Base-by-base conservation (phyloP, 2,888 invertebrate genomes). In the Ephialtes manifestator region DNA sequence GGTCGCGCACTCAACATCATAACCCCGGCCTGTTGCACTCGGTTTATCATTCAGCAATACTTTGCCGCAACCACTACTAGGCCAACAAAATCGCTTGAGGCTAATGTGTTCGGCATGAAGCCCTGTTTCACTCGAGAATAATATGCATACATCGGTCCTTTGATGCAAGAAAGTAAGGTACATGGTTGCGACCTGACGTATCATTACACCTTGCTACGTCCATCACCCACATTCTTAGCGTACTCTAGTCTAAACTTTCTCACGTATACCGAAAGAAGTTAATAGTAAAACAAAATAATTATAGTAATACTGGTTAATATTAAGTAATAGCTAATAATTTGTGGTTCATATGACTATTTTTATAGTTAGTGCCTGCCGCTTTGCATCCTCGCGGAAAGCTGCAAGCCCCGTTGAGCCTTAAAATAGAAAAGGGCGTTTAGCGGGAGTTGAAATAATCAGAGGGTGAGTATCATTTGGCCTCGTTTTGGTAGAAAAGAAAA, bases 121-220 rank as follows among this genome's bases (percentile, higher is more conserved):
- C 35, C 51, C 8, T 53, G 39, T 78, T 60, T 65, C 7, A 35
- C 63, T 51, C 58, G 55, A 15, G 46, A 58, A 68, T 78, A 48
- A 70, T 35, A 58, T 48, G 70, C 58, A 70, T 35, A 43, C 18
- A 72, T 39, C 31, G 46, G 60, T n/a, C 63, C 31, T 63, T 63
- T 63, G 63, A 63, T 18, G 15, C 48, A 20, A 63, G 28, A 48
- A 58, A 67, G 60, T 48, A 20, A 75, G 24, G 35, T 18, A 39
- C 63, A 1, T 48, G 79, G 71, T 60, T 60, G 68, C 67, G 13
- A 20, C 55, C 76, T 53, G 71, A 58, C 39, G 65, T 68, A 84
- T 84, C 71, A 84, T 84, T 84, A 84, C 70, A 76, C 35, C 78
- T 74, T 51, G 77, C 68, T 46, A 76, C 78, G 78, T 79, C 63